Conservation (phyloP, 2,113 vertebrate genomes). For the Pollachius pollachius region DNA sequence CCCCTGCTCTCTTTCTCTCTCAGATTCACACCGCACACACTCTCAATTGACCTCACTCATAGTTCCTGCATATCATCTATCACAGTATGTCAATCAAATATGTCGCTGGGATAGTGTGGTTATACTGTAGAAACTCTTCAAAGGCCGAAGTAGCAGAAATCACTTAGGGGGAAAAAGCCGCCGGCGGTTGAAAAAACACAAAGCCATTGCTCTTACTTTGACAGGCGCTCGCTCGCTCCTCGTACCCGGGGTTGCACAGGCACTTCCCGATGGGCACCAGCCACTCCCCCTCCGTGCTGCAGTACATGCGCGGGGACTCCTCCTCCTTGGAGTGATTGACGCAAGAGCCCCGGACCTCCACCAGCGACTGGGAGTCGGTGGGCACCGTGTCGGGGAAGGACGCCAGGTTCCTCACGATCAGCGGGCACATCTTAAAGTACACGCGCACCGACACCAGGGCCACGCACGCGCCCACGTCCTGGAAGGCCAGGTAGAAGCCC, state of each 20-base stretch:
- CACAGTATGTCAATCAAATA: too few relatives aligned
- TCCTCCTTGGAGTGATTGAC: conserved; percentile 98
- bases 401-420: conserved; percentile 91
- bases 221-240: conserved; percentile 87
- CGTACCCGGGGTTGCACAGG: conserved; percentile 89
- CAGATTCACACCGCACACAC: too few relatives aligned
- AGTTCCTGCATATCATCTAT: too few relatives aligned
- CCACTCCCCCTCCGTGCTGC: conserved; percentile 98
- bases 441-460: conserved; percentile 82
- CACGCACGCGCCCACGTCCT: conserved; percentile 80
- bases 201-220: conserved; percentile 82
- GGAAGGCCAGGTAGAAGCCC: conserved; percentile 96
- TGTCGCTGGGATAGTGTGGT: background rate
- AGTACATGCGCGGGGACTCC: conserved; percentile 96
- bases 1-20: too few relatives aligned
- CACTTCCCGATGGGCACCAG: conserved; percentile 98
- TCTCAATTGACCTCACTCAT: too few relatives aligned
- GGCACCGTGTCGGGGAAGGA: conserved; percentile 96
- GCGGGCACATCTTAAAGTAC: conserved; percentile 97
- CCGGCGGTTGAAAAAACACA: background rate
- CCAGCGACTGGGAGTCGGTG: conserved; percentile 94
- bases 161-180: conserved; percentile 5
- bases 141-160: background rate
- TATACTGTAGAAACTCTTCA: background rate
- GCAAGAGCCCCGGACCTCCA: conserved; percentile 93